Percentiles rank a stretch among this genome's conserved stretches.
phyloP scores from a whole-genome alignment of 2,797 vertebrate genomes.

The Dallia pectoralis region DNA sequence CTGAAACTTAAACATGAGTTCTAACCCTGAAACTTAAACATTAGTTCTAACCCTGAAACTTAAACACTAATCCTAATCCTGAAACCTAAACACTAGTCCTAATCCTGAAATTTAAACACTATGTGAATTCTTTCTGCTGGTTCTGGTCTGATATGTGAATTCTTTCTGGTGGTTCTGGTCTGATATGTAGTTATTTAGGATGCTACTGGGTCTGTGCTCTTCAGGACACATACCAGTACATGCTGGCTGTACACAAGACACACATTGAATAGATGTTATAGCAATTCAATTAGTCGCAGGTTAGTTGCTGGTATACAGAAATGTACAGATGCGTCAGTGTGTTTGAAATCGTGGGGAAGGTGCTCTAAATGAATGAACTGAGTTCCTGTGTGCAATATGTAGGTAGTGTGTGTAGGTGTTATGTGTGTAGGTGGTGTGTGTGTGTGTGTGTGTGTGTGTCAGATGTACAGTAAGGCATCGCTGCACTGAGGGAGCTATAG shows the following conservation, averaged over 20 bases:
- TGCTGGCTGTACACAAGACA: neutral
- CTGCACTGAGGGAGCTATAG: conserved; percentile 48
- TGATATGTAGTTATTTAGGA: neutral
- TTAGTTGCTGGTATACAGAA: conserved; percentile 4
- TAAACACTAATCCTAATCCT: neutral
- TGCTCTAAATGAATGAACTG: neutral
- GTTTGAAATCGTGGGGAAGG: neutral
- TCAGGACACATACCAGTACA: neutral
- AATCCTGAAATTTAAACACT: neutral
- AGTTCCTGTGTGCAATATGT: conserved; percentile 11
- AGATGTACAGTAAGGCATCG: conserved; percentile 5
- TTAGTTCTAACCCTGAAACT: too few species aligned
- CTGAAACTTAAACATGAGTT: too few species aligned
- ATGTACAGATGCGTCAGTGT: neutral
- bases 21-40: neutral
- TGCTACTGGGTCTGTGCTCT: neutral
- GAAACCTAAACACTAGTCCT: neutral
- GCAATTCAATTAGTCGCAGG: neutral
- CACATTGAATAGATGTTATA: neutral
- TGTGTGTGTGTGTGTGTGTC: conserved; percentile 22
- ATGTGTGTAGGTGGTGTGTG: conserved; percentile 21
- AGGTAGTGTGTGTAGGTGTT: conserved; percentile 3
- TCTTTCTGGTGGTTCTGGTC: neutral
- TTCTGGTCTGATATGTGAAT: too few species aligned
- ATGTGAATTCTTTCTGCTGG: too few species aligned